Conservation (phyloP, 1,140 invertebrate species). For the Cydia pomonella region DNA sequence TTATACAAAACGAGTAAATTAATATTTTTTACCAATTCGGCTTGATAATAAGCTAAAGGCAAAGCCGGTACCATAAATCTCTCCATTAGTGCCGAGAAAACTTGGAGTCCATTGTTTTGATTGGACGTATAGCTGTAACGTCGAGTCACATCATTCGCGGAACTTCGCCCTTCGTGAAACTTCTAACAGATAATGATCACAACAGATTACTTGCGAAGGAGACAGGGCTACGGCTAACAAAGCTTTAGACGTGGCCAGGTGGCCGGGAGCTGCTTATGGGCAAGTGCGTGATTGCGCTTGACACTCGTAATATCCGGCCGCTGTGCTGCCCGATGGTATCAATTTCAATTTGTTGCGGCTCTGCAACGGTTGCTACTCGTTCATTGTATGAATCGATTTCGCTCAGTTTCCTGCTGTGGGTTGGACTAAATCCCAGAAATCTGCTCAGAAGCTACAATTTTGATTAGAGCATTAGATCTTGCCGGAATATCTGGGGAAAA, state of each 20-base stretch:
- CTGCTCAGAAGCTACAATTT: conserved; percentile 62
- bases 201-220: conserved; percentile 23
- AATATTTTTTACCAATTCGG: too few relatives aligned
- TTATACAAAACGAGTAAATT: too few relatives aligned
- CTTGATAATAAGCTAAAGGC: too few relatives aligned
- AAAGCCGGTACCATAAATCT: background rate
- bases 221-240: conserved; percentile 39
- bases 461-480: background rate
- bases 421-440: conserved; percentile 68
- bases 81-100: conserved; percentile 8
- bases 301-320: conserved; percentile 76
- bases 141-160: conserved; percentile 26
- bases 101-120: conserved; percentile 28
- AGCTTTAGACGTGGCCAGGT: conserved; percentile 47
- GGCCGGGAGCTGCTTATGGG: conserved; percentile 33
- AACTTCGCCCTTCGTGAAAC: conserved; percentile 21
- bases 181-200: conserved; percentile 31
- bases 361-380: conserved; percentile 66
- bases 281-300: conserved; percentile 70
- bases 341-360: conserved; percentile 78
- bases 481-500: too few relatives aligned
- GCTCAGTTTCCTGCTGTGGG: conserved; percentile 73
- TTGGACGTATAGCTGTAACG: conserved; percentile 20
- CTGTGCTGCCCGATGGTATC: conserved; percentile 73
- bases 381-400: conserved; percentile 71